Conservation (phyloP, 2,888 invertebrate genomes). For the Napeogenes sylphis region DNA sequence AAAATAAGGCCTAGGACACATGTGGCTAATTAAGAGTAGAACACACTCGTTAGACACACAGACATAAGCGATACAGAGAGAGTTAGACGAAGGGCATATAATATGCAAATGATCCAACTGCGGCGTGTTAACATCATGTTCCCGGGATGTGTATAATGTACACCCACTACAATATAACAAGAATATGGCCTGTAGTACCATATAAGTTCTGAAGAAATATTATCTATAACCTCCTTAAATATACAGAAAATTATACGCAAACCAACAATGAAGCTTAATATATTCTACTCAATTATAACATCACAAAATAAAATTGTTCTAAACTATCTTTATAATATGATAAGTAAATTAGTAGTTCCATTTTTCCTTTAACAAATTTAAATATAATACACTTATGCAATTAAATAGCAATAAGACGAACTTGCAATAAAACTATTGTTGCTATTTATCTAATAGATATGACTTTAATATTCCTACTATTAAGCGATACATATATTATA, state of each 20-base stretch:
- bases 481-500: conserved; percentile 1
- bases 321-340: neutral
- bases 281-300: too few species aligned
- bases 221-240: too few species aligned
- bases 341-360: conserved; percentile 1
- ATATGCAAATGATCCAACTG: conserved; percentile 16
- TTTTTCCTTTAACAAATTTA: neutral
- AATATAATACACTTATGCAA: neutral
- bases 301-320: neutral
- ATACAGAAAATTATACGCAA: too few species aligned
- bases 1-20: too few species aligned
- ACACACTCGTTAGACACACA: too few species aligned
- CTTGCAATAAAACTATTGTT: neutral
- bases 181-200: too few species aligned
- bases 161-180: too few species aligned
- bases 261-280: too few species aligned
- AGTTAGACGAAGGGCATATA: conserved; percentile 12
- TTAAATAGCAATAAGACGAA: conserved; percentile 1
- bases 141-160: too few species aligned
- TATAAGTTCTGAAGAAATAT: too few species aligned
- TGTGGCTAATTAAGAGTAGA: too few species aligned
- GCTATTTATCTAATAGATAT: neutral
- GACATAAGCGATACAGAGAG: neutral
- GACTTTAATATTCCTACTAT: neutral
- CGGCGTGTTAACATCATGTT: too few species aligned